Evolutionary conservation across 1,140 invertebrate genomes (phyloP).

Genomic region (Phthorimaea operculella): DNA sequence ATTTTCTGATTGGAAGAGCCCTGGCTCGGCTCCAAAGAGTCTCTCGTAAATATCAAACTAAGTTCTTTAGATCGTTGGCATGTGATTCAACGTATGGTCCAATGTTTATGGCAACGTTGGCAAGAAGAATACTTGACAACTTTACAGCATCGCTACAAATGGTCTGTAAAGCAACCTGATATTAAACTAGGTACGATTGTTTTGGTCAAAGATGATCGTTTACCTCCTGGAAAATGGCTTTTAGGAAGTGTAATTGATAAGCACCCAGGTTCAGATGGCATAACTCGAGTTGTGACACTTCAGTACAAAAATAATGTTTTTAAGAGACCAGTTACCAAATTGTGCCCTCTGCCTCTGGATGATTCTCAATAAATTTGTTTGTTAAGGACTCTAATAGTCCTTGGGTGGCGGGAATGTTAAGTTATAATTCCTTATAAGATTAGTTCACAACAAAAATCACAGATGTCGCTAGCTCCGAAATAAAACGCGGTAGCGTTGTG

Average conservation of each 20-base stretch:
- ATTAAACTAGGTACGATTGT: slow-evolving; percentile 12
- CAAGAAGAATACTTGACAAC: slow-evolving; percentile 17
- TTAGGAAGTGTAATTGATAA: slow-evolving; percentile 28
- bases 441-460: too few species aligned
- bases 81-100: slow-evolving; percentile 5
- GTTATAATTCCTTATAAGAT: too few species aligned
- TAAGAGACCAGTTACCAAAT: too few species aligned
- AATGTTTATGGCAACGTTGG: slow-evolving; percentile 25
- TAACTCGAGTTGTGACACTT: slow-evolving; percentile 32
- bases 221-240: slow-evolving; percentile 30
- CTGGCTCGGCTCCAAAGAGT: slow-evolving; percentile 1
- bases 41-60: slow-evolving; percentile 2
- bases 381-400: too few species aligned
- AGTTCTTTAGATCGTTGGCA: not conserved
- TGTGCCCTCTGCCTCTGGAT: too few species aligned
- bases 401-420: too few species aligned
- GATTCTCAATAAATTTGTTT: too few species aligned
- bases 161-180: slow-evolving; percentile 2
- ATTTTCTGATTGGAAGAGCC: slow-evolving; percentile 23
- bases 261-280: slow-evolving; percentile 27
- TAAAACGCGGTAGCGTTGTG: too few species aligned
- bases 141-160: slow-evolving; percentile 12
- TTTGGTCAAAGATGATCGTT: slow-evolving; percentile 12
- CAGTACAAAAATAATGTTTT: slow-evolving; percentile 17
- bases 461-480: too few species aligned